Percentiles rank a stretch among this genome's conserved stretches.
phyloP scores from a whole-genome alignment of 2,113 vertebrate genomes.

The Vicugna pacos region DNA sequence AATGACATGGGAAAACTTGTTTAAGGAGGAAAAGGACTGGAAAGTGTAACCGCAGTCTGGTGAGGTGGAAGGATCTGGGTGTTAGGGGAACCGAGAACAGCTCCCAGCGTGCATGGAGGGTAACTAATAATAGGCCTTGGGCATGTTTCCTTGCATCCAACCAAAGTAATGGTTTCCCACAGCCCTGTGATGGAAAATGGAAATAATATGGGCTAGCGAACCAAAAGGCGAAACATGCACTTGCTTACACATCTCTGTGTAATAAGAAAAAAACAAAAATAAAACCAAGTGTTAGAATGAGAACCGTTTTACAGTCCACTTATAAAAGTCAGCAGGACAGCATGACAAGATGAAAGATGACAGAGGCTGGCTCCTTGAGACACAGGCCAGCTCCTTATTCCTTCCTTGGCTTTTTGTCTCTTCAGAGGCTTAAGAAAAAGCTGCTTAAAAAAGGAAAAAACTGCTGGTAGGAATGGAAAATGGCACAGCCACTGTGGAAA shows the following conservation, averaged over 20 bases:
- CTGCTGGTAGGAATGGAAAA: not conserved
- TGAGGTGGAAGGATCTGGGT: slow-evolving; percentile 15
- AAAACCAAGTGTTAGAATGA: slow-evolving; percentile 57
- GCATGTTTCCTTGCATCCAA: slow-evolving; percentile 48
- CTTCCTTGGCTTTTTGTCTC: not conserved
- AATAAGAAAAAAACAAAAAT: slow-evolving; percentile 55
- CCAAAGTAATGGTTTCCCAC: slow-evolving; percentile 62
- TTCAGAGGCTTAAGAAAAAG: slow-evolving; percentile 13
- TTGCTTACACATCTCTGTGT: slow-evolving; percentile 38
- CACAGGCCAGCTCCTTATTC: not conserved
- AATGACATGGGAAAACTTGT: slow-evolving; percentile 64
- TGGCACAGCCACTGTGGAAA: not conserved
- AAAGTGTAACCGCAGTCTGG: not conserved
- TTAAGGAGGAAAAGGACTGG: slow-evolving; percentile 40
- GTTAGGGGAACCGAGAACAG: slow-evolving; percentile 30
- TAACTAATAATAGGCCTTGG: slow-evolving; percentile 28
- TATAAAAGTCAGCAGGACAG: slow-evolving; percentile 2
- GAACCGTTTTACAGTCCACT: slow-evolving; percentile 5
- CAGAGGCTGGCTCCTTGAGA: not conserved
- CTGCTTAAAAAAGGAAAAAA: not conserved
- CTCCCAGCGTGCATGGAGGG: not conserved
- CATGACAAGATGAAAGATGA: not conserved
- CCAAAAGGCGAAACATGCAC: slow-evolving; percentile 57
- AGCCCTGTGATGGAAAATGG: slow-evolving; percentile 48
- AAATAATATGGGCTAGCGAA: slow-evolving; percentile 47